phyloP scores from a whole-genome alignment of 2,888 invertebrate genomes.

The Mayetiola destructor region DNA sequence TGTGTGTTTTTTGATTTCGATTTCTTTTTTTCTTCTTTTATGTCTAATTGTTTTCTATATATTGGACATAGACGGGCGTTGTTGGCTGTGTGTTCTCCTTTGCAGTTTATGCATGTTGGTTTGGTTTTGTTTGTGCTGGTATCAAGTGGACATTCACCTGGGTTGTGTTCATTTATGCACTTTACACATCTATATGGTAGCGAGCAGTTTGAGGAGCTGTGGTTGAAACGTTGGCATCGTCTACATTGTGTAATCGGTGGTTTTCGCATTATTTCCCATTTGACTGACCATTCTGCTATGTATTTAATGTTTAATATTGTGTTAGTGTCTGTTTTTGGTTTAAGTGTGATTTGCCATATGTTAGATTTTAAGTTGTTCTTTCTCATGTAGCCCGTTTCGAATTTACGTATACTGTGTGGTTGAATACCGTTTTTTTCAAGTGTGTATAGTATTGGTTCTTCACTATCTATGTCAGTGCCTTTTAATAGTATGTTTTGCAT shows the following conservation, averaged over 20 bases:
- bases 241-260: not conserved
- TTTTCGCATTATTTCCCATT: not conserved
- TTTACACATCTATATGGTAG: not conserved
- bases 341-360: not conserved
- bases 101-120: not conserved
- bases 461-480: not conserved
- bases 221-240: slow-evolving; percentile 1
- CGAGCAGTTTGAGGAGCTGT: not conserved
- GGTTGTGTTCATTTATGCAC: not conserved
- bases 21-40: not conserved
- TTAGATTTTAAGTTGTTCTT: not conserved
- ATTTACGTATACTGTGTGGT: not conserved
- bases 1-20: no score
- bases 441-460: not conserved
- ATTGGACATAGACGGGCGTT: not conserved
- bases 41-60: not conserved
- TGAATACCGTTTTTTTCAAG: not conserved
- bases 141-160: not conserved
- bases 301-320: not conserved
- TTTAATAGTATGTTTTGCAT: not conserved
- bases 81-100: not conserved
- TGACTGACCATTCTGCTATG: not conserved
- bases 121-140: not conserved
- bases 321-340: not conserved
- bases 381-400: not conserved